Base-by-base conservation (phyloP, 2,113 vertebrate species). In the Pachyramphus minor region DNA sequence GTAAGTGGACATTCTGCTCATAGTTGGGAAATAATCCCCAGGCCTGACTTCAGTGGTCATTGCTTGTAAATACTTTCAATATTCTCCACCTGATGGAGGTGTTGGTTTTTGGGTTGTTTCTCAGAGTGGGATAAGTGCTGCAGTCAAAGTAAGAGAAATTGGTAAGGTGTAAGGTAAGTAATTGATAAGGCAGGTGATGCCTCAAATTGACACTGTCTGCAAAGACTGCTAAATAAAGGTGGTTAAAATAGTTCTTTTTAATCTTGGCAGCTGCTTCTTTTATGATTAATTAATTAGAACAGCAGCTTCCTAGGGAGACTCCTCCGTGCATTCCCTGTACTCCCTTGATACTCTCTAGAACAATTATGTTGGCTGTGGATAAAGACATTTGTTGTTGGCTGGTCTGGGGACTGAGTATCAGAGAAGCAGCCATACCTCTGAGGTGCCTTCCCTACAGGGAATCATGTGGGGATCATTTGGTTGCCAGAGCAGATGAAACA, bases 201-300 rank as follows among this genome's bases (percentile, higher is more conserved):
- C 22, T 92, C 80, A 83, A 22, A n/a, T 7, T 42, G 63, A 27
- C 39, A 23, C 20, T 0, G 0, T 49, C 28, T 68, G 77, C 53
- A 87, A 58, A 76, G 27, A 13, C 31, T 58, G 2, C 12, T 76
- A 37, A 67, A 41, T 85, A 44, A 88, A 84, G 33, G 3, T 37
- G 44, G 17, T 52, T 94, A 75, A 91, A 90, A 92, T 63, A 86
- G 72, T 42, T 42, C n/a, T 30, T 44, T 84, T 89, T 71, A 83
- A 42, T 93, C 28, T n/a, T 27, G 50, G 33, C 75, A 55, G 60
- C 47, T 77, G 50, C 7, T 45, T 31, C 41, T 73, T 49, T 85
- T 39, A 41, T 68, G 74, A 79, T 94, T 84, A 87, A 84, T 93
- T 94, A 94, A 95, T 91, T 91, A 87, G 67, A 85, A 14, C 69